Conservation (phyloP, 2,797 vertebrate species). For the Tokudaia tokunoshimensis region DNA sequence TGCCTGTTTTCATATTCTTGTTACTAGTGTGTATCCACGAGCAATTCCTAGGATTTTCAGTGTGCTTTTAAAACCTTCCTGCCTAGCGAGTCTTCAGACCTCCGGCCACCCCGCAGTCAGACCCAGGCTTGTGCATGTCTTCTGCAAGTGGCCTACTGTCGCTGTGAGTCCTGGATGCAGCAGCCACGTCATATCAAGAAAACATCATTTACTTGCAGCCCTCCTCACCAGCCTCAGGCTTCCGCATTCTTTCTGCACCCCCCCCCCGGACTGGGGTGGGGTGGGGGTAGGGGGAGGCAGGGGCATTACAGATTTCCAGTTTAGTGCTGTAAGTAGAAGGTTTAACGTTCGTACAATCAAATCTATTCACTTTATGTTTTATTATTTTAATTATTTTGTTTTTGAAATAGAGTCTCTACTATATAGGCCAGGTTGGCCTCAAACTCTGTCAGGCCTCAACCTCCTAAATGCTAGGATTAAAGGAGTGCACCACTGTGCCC, state of each 20-base stretch:
- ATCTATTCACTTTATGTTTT: not conserved
- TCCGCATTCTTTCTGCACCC: not conserved
- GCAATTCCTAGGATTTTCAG: not conserved
- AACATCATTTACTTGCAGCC: not conserved
- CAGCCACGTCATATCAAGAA: not conserved
- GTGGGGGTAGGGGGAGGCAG: not conserved
- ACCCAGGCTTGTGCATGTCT: not conserved
- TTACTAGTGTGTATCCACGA: not conserved
- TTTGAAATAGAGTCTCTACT: not conserved
- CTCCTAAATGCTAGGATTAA: not conserved
- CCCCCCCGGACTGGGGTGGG: no score
- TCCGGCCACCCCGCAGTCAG: not conserved
- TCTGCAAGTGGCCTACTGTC: not conserved
- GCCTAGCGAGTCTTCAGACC: not conserved
- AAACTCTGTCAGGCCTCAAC: not conserved
- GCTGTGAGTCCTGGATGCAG: not conserved
- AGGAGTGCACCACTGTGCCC: not conserved
- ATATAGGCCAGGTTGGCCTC: not conserved
- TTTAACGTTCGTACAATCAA: not conserved
- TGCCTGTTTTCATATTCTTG: not conserved
- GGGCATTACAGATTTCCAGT: not conserved
- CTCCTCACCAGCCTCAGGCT: not conserved
- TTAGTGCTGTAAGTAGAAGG: not conserved
- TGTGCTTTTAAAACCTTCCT: not conserved
- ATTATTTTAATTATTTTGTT: not conserved